Conservation (phyloP, 2,888 invertebrate genomes). For the Leptodirus hochenwartii region DNA sequence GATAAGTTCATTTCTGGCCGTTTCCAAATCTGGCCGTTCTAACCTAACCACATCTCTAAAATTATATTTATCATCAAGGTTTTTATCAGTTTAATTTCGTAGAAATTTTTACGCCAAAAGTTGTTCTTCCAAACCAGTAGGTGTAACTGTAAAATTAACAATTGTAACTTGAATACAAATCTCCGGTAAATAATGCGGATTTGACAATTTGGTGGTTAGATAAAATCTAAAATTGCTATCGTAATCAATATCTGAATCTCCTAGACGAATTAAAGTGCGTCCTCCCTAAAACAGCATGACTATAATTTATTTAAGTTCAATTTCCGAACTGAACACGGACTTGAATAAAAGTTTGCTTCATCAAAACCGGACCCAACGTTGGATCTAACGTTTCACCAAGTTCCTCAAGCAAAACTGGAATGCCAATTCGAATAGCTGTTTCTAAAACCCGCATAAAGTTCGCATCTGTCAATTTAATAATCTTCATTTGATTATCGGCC, state of each 20-base stretch:
- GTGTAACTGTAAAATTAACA: conserved; percentile 85
- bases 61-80: too few species aligned
- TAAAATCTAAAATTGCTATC: conserved; percentile 71
- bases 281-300: conserved; percentile 39
- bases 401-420: conserved; percentile 75
- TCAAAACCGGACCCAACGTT: conserved; percentile 61
- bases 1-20: conserved; percentile 63
- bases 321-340: conserved; percentile 27
- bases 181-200: conserved; percentile 88
- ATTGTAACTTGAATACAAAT: conserved; percentile 83
- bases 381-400: conserved; percentile 79
- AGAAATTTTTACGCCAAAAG: conserved; percentile 65
- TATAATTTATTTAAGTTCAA: conserved; percentile 1
- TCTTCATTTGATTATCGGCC: conserved; percentile 47
- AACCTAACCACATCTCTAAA: conserved; percentile 70
- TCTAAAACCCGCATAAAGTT: conserved; percentile 62
- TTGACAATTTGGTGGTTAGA: conserved; percentile 79
- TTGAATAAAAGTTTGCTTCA: conserved; percentile 60
- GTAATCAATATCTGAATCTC: conserved; percentile 81
- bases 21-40: conserved; percentile 76
- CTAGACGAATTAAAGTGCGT: conserved; percentile 61
- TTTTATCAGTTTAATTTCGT: conserved; percentile 2
- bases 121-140: conserved; percentile 80
- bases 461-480: conserved; percentile 63
- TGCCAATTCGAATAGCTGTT: conserved; percentile 64